Evolutionary conservation across 2,797 vertebrate species (phyloP).

Genomic region (Myotis pilosus): DNA sequence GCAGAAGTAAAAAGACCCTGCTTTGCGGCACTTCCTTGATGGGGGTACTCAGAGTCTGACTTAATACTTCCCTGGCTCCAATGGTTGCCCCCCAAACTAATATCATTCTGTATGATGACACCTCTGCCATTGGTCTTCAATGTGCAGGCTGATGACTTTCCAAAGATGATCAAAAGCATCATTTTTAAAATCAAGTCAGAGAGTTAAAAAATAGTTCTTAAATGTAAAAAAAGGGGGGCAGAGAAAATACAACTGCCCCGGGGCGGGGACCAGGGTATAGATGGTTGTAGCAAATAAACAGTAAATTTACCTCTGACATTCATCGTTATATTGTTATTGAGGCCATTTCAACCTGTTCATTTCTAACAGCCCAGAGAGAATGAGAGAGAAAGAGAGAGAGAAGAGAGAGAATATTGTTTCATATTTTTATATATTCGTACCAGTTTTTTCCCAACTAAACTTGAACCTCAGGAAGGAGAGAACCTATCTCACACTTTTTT

Average conservation of each 20-base stretch:
- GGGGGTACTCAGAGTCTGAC: neutral
- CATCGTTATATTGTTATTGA: neutral
- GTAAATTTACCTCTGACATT: neutral
- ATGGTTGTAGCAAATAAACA: neutral
- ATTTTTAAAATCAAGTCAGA: neutral
- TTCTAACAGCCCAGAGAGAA: no score
- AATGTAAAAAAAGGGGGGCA: neutral
- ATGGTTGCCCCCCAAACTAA: neutral
- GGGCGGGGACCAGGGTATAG: neutral
- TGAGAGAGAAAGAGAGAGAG: no score
- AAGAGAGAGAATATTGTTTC: neutral
- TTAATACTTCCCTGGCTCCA: neutral
- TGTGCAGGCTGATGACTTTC: conserved; percentile 29
- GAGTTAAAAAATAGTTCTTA: neutral
- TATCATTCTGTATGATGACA: neutral
- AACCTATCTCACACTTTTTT: neutral
- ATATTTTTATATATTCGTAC: neutral
- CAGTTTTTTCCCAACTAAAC: neutral
- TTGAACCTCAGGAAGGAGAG: neutral
- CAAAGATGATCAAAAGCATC: conserved; percentile 14
- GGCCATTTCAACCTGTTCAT: no score
- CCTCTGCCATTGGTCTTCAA: neutral
- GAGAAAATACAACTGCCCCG: neutral
- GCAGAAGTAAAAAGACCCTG: neutral
- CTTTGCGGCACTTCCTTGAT: neutral